These are phyloP conservation scores for Papilio demoleus DNA, from an alignment of 2,888 invertebrate species.

Conservation along the genomic window DNA sequence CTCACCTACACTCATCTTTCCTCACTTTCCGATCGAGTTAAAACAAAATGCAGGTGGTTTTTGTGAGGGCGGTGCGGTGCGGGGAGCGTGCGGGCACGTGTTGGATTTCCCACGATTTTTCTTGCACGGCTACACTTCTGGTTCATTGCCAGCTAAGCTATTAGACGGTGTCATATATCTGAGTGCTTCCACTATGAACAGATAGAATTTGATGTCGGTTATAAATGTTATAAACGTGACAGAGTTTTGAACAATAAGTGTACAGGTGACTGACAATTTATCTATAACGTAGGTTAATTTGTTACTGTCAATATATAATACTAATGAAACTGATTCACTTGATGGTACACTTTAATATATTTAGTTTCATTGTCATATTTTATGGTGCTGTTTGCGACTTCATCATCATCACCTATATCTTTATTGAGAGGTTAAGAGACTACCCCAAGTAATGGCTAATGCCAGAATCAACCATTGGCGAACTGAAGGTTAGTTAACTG, in stretches of 20 bases:
- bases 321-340: too few relatives aligned
- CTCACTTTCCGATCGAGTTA: slow-evolving; percentile 44
- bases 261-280: neutral
- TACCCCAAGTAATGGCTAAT: too few relatives aligned
- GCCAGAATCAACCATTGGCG: too few relatives aligned
- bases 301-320: too few relatives aligned
- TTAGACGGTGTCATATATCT: slow-evolving; percentile 42
- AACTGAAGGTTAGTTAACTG: too few relatives aligned
- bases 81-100: slow-evolving; percentile 44
- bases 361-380: too few relatives aligned
- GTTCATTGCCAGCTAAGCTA: slow-evolving; percentile 51
- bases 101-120: slow-evolving; percentile 50
- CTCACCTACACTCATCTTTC: slow-evolving; percentile 44
- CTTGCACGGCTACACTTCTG: slow-evolving; percentile 49
- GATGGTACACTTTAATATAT: too few relatives aligned
- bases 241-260: neutral
- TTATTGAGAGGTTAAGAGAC: too few relatives aligned
- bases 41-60: slow-evolving; percentile 50
- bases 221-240: slow-evolving; percentile 26
- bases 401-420: too few relatives aligned
- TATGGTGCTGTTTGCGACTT: too few relatives aligned
- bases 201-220: slow-evolving; percentile 22
- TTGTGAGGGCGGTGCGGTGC: slow-evolving; percentile 37
- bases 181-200: slow-evolving; percentile 22
- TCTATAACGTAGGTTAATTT: neutral